Percentiles rank a stretch among this genome's conserved stretches.
These are phyloP conservation scores for Drosophila peninsularis DNA, from an alignment of 2,888 invertebrate genomes.

Conservation along the genomic window DNA sequence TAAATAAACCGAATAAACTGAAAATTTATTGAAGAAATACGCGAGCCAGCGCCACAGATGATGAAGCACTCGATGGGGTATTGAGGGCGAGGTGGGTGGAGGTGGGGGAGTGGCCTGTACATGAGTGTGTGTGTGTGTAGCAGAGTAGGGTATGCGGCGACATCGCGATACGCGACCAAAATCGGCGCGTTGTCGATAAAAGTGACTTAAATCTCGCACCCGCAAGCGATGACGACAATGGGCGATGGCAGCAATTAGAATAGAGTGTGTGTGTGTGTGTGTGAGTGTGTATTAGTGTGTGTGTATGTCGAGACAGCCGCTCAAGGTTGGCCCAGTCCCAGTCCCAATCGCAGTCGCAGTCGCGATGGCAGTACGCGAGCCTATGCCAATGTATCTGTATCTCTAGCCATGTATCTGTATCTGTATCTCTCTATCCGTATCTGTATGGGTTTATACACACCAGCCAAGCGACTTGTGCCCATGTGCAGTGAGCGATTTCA, in stretches of 20 bases:
- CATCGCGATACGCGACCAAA: conserved; percentile 67
- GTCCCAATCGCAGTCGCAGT: conserved; percentile 53
- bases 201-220: conserved; percentile 82
- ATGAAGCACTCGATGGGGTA: conserved; percentile 40
- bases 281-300: conserved; percentile 6
- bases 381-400: conserved; percentile 36
- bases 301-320: conserved; percentile 31
- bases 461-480: conserved; percentile 37
- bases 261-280: conserved; percentile 50
- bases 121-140: neutral
- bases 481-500: conserved; percentile 75
- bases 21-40: conserved; percentile 81
- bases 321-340: conserved; percentile 65
- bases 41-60: conserved; percentile 54
- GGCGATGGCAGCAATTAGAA: conserved; percentile 71
- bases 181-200: conserved; percentile 77
- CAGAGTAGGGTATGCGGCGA: conserved; percentile 38
- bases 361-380: conserved; percentile 27
- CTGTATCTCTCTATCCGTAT: conserved; percentile 12
- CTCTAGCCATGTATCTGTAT: conserved; percentile 18
- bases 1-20: conserved; percentile 81
- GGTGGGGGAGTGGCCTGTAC: neutral
- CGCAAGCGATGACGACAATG: conserved; percentile 54
- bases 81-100: neutral
- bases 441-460: conserved; percentile 22